phyloP scores from a whole-genome alignment of 2,113 vertebrate genomes.

The Emydocephalus ijimae region DNA sequence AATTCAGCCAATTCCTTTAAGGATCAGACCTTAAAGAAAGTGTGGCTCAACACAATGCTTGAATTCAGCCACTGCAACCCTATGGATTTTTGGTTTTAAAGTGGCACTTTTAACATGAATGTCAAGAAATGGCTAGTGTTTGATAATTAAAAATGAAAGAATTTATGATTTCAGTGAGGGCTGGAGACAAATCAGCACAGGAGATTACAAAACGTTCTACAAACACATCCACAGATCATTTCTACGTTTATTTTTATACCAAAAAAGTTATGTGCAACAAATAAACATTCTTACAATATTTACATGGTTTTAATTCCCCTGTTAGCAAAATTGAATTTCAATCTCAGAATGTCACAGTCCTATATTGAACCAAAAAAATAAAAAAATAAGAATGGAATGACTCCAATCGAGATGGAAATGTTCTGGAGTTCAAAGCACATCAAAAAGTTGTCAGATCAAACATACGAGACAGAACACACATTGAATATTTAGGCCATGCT shows the following conservation, averaged over 20 bases:
- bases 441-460: conserved; percentile 63
- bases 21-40: background rate
- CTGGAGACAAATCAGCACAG: background rate
- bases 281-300: conserved; percentile 81
- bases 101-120: background rate
- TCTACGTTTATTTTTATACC: conserved; percentile 83
- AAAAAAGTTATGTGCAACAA: conserved; percentile 84
- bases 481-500: conserved; percentile 71
- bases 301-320: conserved; percentile 69
- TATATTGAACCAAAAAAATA: background rate
- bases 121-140: background rate
- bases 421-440: conserved; percentile 67
- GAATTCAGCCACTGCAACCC: background rate
- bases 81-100: background rate
- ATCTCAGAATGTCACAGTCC: conserved; percentile 65
- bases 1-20: background rate
- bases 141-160: too few relatives aligned
- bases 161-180: background rate
- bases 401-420: conserved; percentile 52
- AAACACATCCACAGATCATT: conserved; percentile 70
- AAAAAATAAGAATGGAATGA: conserved; percentile 41
- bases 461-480: conserved; percentile 65
- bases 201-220: conserved; percentile 38
- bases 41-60: background rate
- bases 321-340: conserved; percentile 73